phyloP scores from a whole-genome alignment of 2,888 invertebrate genomes.

The Teleiodes luculella region DNA sequence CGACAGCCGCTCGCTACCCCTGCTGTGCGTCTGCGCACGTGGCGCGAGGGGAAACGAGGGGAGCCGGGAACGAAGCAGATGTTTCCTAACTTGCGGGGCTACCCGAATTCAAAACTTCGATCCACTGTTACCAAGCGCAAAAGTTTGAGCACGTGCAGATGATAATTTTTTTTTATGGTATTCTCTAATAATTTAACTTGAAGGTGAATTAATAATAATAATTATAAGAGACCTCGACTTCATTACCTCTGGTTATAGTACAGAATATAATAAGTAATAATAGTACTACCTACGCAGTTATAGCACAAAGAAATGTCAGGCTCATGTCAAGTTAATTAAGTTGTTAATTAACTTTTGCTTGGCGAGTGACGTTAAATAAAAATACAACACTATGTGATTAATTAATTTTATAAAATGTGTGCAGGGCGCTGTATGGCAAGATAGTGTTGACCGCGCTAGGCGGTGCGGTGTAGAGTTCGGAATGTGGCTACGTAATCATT shows the following conservation, averaged over 20 bases:
- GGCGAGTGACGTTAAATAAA: slow-evolving; percentile 1
- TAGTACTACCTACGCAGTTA: too few relatives aligned
- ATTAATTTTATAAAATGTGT: neutral
- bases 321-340: slow-evolving; percentile 2
- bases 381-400: neutral
- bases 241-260: too few relatives aligned
- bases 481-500: slow-evolving; percentile 11
- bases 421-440: neutral
- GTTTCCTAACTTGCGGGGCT: slow-evolving; percentile 53
- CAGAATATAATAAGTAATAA: too few relatives aligned
- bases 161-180: too few relatives aligned
- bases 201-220: too few relatives aligned
- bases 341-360: slow-evolving; percentile 6
- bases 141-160: neutral
- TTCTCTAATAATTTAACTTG: too few relatives aligned
- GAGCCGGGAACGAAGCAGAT: slow-evolving; percentile 58
- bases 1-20: slow-evolving; percentile 58
- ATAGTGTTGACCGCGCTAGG: neutral
- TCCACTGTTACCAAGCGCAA: slow-evolving; percentile 5
- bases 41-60: slow-evolving; percentile 42
- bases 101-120: slow-evolving; percentile 30
- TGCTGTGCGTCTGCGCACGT: slow-evolving; percentile 68
- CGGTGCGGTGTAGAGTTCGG: neutral
- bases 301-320: slow-evolving; percentile 1
- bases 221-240: too few relatives aligned